Evolutionary conservation across 2,113 vertebrate species (phyloP).

Genomic region (Bambusicola thoracicus): DNA sequence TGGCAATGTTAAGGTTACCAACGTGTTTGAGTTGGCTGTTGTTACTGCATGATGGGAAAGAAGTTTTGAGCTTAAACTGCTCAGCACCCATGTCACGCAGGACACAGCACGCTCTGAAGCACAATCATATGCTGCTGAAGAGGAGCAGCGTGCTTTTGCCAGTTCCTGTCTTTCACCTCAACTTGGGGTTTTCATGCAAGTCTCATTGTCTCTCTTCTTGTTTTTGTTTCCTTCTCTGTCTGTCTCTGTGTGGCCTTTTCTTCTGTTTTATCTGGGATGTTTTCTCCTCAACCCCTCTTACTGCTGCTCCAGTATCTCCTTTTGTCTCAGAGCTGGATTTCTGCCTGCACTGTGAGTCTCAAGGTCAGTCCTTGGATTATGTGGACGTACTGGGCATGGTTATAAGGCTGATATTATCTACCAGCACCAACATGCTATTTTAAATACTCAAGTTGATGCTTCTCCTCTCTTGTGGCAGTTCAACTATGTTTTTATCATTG

Average conservation of each 20-base stretch:
- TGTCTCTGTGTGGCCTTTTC: conserved; percentile 51
- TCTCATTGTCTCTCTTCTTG: conserved; percentile 51
- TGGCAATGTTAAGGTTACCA: not conserved
- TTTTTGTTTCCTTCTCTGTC: conserved; percentile 63
- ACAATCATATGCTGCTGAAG: not conserved
- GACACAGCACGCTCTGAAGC: not conserved
- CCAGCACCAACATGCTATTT: not conserved
- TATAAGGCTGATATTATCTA: not conserved
- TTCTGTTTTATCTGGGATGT: conserved; percentile 52
- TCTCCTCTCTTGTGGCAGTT: not conserved
- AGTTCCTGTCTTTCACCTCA: not conserved
- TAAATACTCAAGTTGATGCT: conserved; percentile 20
- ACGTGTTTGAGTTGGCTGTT: not conserved
- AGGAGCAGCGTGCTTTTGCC: conserved; percentile 13
- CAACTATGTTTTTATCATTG: not conserved
- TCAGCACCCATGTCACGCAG: not conserved
- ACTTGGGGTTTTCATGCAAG: conserved; percentile 17
- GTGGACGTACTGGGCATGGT: not conserved
- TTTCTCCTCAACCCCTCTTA: conserved; percentile 62
- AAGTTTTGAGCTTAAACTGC: not conserved
- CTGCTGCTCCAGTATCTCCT: conserved; percentile 85
- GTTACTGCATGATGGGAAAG: not conserved
- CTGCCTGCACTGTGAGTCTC: conserved; percentile 87
- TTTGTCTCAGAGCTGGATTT: conserved; percentile 90
- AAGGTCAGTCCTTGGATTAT: conserved; percentile 86